Conservation (phyloP, 2,113 vertebrate genomes). For the Dipodomys merriami region DNA sequence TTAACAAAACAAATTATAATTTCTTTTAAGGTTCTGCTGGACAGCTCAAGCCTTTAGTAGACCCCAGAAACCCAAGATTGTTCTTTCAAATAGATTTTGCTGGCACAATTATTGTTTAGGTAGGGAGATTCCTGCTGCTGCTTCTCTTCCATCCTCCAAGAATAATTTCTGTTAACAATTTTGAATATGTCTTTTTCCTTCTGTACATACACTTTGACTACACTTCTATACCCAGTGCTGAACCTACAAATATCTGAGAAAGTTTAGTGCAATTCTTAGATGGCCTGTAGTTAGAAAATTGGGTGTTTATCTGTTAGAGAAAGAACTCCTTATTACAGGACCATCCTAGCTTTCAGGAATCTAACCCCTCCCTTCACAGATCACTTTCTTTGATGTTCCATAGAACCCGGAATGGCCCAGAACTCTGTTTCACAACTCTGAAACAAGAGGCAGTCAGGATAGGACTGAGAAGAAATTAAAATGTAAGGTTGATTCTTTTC, state of each 20-base stretch:
- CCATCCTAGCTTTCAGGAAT: not conserved
- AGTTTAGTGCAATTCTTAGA: not conserved
- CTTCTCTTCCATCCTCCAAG: not conserved
- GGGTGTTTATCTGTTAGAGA: not conserved
- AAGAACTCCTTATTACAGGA: not conserved
- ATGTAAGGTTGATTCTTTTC: not conserved
- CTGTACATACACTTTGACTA: not conserved
- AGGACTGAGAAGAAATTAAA: not conserved
- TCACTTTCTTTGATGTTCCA: not conserved
- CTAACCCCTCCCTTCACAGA: not conserved
- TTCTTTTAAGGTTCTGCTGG: not conserved
- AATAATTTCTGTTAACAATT: not conserved
- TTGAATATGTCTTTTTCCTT: not conserved
- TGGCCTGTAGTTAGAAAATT: not conserved
- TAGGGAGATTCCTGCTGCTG: too few relatives aligned
- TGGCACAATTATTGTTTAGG: not conserved
- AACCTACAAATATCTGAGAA: not conserved
- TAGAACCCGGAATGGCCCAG: not conserved
- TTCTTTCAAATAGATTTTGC: not conserved
- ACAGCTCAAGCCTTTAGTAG: not conserved
- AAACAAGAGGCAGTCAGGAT: not conserved
- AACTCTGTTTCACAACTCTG: not conserved
- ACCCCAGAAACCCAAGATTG: not conserved
- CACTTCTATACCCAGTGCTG: not conserved
- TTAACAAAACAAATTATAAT: not conserved